Evolutionary conservation across 2,113 vertebrate genomes (phyloP).

Genomic region (Perognathus longimembris): DNA sequence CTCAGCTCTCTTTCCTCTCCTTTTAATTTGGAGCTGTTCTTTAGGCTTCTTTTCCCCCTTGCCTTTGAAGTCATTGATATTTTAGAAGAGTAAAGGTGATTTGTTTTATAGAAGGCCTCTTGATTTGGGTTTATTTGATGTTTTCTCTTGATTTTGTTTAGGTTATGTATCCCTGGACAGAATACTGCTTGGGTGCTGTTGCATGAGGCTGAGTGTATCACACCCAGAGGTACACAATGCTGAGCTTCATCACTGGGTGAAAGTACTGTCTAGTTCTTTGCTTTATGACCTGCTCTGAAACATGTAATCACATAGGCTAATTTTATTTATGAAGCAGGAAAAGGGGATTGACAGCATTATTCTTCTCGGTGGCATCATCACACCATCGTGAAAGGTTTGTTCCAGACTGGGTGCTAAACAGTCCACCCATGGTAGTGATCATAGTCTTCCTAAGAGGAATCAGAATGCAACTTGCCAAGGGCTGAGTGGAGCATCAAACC

Average conservation of each 20-base stretch:
- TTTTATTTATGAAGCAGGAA: constrained; percentile 7
- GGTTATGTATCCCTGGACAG: background rate
- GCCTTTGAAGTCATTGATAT: background rate
- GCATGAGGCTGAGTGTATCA: background rate
- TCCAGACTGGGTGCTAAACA: no score
- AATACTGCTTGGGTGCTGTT: background rate
- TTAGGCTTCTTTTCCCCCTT: background rate
- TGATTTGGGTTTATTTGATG: background rate
- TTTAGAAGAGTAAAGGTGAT: background rate
- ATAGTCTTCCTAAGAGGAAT: background rate
- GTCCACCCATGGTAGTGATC: background rate
- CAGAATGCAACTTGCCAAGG: background rate
- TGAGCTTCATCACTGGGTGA: background rate
- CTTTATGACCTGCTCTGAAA: background rate
- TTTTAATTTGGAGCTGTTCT: background rate
- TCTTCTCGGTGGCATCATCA: background rate
- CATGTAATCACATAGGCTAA: background rate
- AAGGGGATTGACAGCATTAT: background rate
- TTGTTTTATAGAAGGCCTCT: background rate
- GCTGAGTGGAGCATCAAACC: background rate
- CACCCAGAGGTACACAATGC: background rate
- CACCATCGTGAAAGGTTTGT: background rate
- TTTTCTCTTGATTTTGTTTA: background rate
- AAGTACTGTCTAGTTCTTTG: background rate
- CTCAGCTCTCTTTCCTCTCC: background rate